phyloP scores from a whole-genome alignment of 1,140 invertebrate species.

The Ceratina calcarata region DNA sequence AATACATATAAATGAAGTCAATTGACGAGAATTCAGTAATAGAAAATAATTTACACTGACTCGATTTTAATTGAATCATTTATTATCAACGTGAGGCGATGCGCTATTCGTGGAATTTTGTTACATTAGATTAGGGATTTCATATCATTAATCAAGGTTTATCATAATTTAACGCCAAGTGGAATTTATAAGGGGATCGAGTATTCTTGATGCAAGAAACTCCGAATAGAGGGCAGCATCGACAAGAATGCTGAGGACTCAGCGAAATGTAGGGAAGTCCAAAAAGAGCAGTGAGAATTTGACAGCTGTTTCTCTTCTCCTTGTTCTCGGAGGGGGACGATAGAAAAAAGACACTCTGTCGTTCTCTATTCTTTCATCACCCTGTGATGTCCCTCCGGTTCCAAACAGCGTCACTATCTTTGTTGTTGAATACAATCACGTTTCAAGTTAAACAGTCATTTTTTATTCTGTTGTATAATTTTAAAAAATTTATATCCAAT shows the following conservation, averaged over 20 bases:
- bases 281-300: slow-evolving; percentile 44
- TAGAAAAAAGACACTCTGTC: slow-evolving; percentile 4
- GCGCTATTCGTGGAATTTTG: no score
- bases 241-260: slow-evolving; percentile 44
- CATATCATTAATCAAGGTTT: no score
- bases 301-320: slow-evolving; percentile 50
- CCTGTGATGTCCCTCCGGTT: neutral
- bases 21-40: no score
- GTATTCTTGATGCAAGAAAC: neutral
- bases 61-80: no score
- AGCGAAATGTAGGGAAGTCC: neutral
- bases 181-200: neutral
- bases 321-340: slow-evolving; percentile 22
- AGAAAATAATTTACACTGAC: no score
- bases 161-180: no score
- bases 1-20: no score
- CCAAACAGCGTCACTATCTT: slow-evolving; percentile 6
- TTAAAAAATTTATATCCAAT: neutral
- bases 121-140: no score
- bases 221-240: slow-evolving; percentile 58
- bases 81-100: no score
- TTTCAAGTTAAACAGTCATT: neutral
- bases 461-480: neutral
- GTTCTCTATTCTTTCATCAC: slow-evolving; percentile 37
- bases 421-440: neutral